Base-by-base conservation (phyloP, 2,797 vertebrate species). In the Balearica regulorum region DNA sequence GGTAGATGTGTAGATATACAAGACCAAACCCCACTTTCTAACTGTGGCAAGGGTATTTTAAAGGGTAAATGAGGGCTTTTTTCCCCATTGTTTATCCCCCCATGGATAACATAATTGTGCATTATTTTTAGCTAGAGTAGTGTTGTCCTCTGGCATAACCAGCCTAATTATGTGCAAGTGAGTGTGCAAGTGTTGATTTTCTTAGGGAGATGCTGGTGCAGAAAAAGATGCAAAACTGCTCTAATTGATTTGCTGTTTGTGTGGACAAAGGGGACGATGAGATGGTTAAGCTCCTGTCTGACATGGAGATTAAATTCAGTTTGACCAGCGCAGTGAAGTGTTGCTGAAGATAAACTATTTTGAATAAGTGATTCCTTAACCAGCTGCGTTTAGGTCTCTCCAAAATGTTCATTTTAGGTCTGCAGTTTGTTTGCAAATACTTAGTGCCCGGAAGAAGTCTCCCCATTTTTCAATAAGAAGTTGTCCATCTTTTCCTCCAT, bases 31-130 rank as follows among this genome's bases (percentile, higher is more conserved):
- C 8, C 35, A 17, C 4, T 60, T 86, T 53, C 26, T 87, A 9
- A 31, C 43, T 7, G 3, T 48, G 62, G 10, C 58, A 87, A 53
- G 6, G 10, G 12, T 43, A 19, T 44, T 92, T 92, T 51, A 72
- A 82, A 62, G 51, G 9, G 13, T 33, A 43, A 54, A 43, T 35
- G 16, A 69, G 22, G 3, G 0, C 1, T 14, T 35, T 31, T 5
- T 0, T 8, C 3, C 2, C 8, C 4, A 0, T 7, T 58, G 9
- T 60, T n/a, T n/a, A n/a, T n/a, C n/a, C n/a, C n/a, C n/a, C n/a
- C n/a, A n/a, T 49, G 15, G 8, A 8, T 70, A n/a, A 75, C 39
- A 4, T 17, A 44, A 41, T 29, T 58, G 5, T n/a, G 24, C 11
- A 2, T 7, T 58, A 3, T 14, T 83, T 72, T 75, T 48, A 18